Conservation (phyloP, 2,888 invertebrate genomes). For the Euspilapteryx auroguttella region DNA sequence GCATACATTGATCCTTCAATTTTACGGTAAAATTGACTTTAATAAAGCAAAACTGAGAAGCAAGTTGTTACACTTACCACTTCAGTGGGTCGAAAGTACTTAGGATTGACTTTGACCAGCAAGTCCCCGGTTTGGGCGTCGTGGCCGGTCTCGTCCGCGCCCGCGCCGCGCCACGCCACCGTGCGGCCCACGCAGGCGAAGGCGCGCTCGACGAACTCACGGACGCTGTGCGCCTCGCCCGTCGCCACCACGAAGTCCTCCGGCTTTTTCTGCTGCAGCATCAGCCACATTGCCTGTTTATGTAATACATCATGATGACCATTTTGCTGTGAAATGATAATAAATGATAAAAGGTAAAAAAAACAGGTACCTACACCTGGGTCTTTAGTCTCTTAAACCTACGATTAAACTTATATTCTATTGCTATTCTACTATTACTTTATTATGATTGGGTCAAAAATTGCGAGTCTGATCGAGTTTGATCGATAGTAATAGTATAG, state of each 20-base stretch:
- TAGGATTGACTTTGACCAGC: slow-evolving; percentile 87
- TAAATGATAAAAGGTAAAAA: background rate
- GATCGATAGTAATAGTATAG: too few relatives aligned
- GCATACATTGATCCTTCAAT: too few relatives aligned
- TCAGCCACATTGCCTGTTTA: slow-evolving; percentile 99
- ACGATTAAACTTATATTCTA: too few relatives aligned
- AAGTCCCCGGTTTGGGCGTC: slow-evolving; percentile 73
- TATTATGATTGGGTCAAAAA: too few relatives aligned
- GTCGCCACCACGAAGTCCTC: slow-evolving; percentile 98
- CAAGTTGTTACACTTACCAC: slow-evolving; percentile 76
- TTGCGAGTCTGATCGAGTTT: too few relatives aligned
- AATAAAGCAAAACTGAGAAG: too few relatives aligned
- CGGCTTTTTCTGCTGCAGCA: slow-evolving; percentile 90
- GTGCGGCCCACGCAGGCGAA: slow-evolving; percentile 78
- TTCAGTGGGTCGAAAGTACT: slow-evolving; percentile 97
- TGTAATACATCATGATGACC: background rate
- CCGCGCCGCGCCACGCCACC: slow-evolving; percentile 82
- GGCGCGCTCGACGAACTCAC: slow-evolving; percentile 96
- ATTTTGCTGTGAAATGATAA: background rate
- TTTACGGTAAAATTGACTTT: too few relatives aligned
- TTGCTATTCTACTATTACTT: too few relatives aligned
- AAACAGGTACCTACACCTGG: background rate
- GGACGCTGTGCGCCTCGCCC: slow-evolving; percentile 91
- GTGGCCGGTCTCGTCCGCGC: slow-evolving; percentile 73
- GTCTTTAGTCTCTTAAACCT: background rate